Evolutionary conservation across 2,888 invertebrate species (phyloP).

Genomic region (Zhuqinia jingwanae): DNA sequence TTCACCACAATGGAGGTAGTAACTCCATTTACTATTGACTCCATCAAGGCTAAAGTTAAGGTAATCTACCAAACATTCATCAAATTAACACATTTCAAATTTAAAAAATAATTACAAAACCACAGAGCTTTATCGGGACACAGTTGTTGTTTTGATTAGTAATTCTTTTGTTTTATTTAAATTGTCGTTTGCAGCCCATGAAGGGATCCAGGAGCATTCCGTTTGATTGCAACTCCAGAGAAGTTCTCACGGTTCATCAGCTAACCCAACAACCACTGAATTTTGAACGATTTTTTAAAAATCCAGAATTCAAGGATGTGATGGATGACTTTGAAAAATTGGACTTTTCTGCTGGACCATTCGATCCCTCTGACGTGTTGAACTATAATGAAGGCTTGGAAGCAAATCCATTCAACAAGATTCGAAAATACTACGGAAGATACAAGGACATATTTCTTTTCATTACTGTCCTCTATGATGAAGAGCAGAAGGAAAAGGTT

Average conservation of each 20-base stretch:
- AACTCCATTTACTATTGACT: neutral
- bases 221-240: neutral
- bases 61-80: neutral
- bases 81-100: too few relatives aligned
- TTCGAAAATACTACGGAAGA: slow-evolving; percentile 12
- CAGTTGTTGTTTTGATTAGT: too few relatives aligned
- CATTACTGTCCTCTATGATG: neutral
- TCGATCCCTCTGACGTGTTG: neutral
- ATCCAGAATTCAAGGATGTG: neutral
- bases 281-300: neutral
- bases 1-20: neutral
- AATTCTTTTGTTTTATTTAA: too few relatives aligned
- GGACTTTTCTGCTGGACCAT: slow-evolving; percentile 2
- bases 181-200: too few relatives aligned
- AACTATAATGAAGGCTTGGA: slow-evolving; percentile 8
- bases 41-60: neutral
- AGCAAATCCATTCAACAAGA: slow-evolving; percentile 1
- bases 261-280: neutral
- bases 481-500: neutral
- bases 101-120: too few relatives aligned
- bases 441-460: slow-evolving; percentile 42
- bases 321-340: slow-evolving; percentile 19
- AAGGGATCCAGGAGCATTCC: neutral
- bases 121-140: too few relatives aligned
- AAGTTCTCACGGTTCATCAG: neutral